A percentile compares a stretch with the other conserved stretches of the same genome.
Evolutionary conservation across 1,140 invertebrate species (phyloP).

Genomic region (Trichomalopsis sarcophagae): DNA sequence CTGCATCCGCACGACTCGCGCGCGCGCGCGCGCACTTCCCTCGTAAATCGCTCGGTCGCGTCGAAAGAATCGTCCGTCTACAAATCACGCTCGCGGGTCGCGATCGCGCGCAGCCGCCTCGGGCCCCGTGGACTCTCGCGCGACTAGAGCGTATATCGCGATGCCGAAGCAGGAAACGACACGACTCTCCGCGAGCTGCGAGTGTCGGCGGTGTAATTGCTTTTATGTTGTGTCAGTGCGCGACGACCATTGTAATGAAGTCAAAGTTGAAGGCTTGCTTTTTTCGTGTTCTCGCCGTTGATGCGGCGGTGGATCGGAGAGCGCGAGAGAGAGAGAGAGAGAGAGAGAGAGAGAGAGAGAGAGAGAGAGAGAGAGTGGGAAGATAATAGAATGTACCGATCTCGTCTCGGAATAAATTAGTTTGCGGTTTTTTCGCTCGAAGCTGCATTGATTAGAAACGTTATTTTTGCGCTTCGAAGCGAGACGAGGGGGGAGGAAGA

Average conservation of each 20-base stretch:
- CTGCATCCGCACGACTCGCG: background rate
- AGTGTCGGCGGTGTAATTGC: constrained; percentile 22
- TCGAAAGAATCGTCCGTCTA: constrained; percentile 50
- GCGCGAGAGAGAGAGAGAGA: too few species aligned
- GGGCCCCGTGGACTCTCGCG: background rate
- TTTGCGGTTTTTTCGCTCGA: background rate
- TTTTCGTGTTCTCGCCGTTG: background rate
- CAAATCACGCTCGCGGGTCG: constrained; percentile 18
- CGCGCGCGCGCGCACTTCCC: background rate
- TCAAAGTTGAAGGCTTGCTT: background rate
- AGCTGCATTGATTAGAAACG: too few species aligned
- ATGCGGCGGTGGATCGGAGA: too few species aligned
- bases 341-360: too few species aligned
- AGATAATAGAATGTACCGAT: background rate
- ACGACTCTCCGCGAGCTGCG: background rate
- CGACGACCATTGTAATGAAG: constrained; percentile 16
- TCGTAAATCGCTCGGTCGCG: constrained; percentile 47
- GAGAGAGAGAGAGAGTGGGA: background rate
- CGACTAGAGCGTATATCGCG: too few species aligned
- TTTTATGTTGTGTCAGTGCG: constrained; percentile 11
- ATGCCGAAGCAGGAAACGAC: background rate
- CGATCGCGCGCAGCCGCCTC: background rate
- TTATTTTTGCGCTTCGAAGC: too few species aligned
- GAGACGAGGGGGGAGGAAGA: too few species aligned
- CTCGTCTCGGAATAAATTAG: background rate